These are phyloP conservation scores for Xenotilapia leptura DNA, from an alignment of 2,113 vertebrate genomes.

Conservation along the genomic window DNA sequence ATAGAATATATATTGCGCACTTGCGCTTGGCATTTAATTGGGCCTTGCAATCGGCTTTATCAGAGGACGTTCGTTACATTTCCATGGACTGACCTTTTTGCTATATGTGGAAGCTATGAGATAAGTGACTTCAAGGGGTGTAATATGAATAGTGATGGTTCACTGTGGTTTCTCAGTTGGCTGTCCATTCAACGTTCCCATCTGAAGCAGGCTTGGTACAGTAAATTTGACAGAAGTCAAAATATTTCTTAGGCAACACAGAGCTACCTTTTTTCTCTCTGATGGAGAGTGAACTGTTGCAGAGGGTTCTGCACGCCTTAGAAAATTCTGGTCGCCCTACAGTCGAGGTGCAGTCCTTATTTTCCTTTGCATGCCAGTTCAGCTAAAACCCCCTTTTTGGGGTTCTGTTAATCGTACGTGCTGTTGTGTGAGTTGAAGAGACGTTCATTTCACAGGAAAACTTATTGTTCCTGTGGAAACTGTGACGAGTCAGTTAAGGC, in stretches of 20 bases:
- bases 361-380: not conserved
- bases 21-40: not conserved
- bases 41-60: not conserved
- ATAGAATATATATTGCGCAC: not conserved
- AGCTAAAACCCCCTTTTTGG: not conserved
- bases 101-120: not conserved
- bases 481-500: constrained; percentile 13
- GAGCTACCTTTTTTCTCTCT: constrained; percentile 18
- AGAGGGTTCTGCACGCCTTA: constrained; percentile 4
- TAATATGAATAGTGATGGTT: not conserved
- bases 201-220: not conserved
- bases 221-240: constrained; percentile 26
- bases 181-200: not conserved
- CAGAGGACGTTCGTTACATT: not conserved
- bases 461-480: constrained; percentile 37
- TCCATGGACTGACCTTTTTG: not conserved
- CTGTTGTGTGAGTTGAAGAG: not conserved
- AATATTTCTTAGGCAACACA: constrained; percentile 7
- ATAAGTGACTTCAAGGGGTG: not conserved
- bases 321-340: constrained; percentile 9
- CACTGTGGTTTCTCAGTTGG: not conserved
- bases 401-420: not conserved
- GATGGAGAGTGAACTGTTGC: constrained; percentile 5
- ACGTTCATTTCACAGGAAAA: constrained; percentile 16
- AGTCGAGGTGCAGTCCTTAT: not conserved